Evolutionary conservation across 1,140 invertebrate species (phyloP).

Genomic region (Xylocopa sonorina): DNA sequence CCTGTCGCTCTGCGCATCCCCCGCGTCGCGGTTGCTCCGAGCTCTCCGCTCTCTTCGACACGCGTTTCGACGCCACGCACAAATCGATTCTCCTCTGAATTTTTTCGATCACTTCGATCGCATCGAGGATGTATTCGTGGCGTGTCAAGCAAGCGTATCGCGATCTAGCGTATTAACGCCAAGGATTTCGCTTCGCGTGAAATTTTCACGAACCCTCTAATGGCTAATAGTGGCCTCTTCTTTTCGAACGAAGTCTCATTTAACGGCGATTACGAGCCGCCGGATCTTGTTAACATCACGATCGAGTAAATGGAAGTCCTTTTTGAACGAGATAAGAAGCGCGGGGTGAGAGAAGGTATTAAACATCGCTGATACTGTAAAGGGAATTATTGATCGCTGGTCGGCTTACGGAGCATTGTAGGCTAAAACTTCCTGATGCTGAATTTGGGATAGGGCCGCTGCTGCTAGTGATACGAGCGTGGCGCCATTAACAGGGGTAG

Average conservation of each 20-base stretch:
- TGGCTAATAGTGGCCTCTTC: too few species aligned
- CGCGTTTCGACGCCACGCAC: too few species aligned
- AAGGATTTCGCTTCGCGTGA: background rate
- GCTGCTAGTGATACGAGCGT: too few species aligned
- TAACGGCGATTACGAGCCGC: background rate
- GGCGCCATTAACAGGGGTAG: too few species aligned
- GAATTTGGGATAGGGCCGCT: background rate
- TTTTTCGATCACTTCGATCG: too few species aligned
- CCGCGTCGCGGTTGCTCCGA: too few species aligned
- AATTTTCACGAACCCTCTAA: background rate
- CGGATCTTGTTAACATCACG: background rate
- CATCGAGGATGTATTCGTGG: too few species aligned
- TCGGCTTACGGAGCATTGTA: slow-evolving; percentile 3
- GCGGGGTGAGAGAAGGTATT: background rate
- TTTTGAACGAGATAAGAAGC: slow-evolving; percentile 20
- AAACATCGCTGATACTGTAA: background rate
- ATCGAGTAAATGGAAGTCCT: background rate
- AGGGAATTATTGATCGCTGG: slow-evolving; percentile 36
- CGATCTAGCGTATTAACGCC: too few species aligned
- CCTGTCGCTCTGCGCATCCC: background rate
- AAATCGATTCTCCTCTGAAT: too few species aligned
- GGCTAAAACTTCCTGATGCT: background rate
- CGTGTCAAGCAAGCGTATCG: too few species aligned
- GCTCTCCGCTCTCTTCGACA: too few species aligned
- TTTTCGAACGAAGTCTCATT: background rate